Evolutionary conservation across 2,888 invertebrate genomes (phyloP), one percentile per base, ranked within the genome.

Genomic region (Aproaerema taeniolella): DNA sequence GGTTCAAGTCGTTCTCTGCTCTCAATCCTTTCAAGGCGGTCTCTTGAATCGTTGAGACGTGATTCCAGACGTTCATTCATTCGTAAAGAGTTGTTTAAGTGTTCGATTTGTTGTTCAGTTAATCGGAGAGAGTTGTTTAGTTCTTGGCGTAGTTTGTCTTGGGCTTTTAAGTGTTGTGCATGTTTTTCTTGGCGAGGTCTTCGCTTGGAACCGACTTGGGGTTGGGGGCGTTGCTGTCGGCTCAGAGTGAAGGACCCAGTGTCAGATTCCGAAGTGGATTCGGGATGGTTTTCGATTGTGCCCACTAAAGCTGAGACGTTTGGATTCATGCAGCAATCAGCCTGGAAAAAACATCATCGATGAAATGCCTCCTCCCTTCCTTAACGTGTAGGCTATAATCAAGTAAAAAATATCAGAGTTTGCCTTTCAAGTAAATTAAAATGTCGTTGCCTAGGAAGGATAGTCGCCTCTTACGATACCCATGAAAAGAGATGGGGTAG

Each of bases 191-290:
- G 35, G 70, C 38, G 47, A 0, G 79, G 78, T 10, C 85, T 58
- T 1, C 86, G 61, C 45, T 85, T 86, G 3, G 81, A 78, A 1
- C 81, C 77, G 1, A 74, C 71, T 47, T 85, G 85, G 0, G 83
- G 82, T 37, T 83, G 83, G 0, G 81, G 85, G 3, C 83, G 68
- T 47, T 81, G 86, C 35, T 80, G 81, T 6, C 86, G 63, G 1
- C 83, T 80, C 0, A 83, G 54, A 0, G 85, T 83, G 55, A 86
- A 85, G 1, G 87, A 81, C 0, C 85, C 82, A 0, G 79, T 79
- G 57, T 86, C 86, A 0, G 86, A 85, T 43, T 86, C 87, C 0
- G 87, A 87, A 0, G 86, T 87, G 0, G 87, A 85, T 28, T 87
- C 87, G 0, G 82, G 82, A 26, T 87, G 87, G 41, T 79, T 81